Evolutionary conservation across 2,113 vertebrate genomes (phyloP).

Genomic region (Callocephalon fimbriatum): DNA sequence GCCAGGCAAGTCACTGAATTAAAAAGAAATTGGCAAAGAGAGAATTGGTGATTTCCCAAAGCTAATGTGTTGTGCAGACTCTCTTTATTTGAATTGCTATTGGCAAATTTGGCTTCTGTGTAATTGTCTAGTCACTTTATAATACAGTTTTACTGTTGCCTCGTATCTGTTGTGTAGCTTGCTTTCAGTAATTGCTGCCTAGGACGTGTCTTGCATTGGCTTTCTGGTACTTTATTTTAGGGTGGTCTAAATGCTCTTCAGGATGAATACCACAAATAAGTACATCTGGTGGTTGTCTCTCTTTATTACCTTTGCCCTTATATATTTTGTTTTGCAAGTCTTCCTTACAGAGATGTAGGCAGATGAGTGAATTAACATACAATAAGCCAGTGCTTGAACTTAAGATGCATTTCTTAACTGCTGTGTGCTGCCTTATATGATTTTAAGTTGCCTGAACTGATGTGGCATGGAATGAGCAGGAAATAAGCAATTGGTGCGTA

Average conservation of each 20-base stretch:
- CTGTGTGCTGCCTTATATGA: accelerated
- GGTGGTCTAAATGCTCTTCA: not conserved
- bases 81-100: not conserved
- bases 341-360: not conserved
- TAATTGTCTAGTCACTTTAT: not conserved
- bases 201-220: not conserved
- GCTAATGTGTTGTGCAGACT: not conserved
- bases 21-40: not conserved
- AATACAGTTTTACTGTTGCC: not conserved
- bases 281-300: not conserved
- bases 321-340: not conserved
- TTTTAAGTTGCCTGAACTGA: not conserved
- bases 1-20: not conserved
- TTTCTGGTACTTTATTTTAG: not conserved
- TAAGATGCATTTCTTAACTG: not conserved
- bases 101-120: not conserved
- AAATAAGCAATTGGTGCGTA: not conserved
- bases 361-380: not conserved
- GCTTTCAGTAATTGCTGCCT: not conserved
- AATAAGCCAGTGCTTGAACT: not conserved
- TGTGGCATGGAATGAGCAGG: not conserved
- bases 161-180: not conserved
- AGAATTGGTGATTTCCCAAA: not conserved
- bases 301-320: not conserved
- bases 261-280: not conserved